Evolutionary conservation across 2,113 vertebrate genomes (phyloP).

Genomic region (Eidolon helvum): DNA sequence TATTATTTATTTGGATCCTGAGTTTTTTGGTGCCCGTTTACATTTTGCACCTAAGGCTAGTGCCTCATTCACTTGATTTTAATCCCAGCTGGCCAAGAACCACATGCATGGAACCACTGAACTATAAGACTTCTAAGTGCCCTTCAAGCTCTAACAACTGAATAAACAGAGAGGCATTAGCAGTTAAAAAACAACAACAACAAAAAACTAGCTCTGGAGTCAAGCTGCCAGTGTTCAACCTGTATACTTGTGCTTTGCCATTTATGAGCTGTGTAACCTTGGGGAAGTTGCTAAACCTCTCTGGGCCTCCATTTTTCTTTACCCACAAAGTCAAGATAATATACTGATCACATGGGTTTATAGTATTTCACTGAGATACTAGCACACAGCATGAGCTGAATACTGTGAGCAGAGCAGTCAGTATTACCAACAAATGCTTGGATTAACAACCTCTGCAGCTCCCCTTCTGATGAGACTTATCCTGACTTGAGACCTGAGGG

Average conservation of each 20-base stretch:
- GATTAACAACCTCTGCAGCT: neutral
- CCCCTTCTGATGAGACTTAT: neutral
- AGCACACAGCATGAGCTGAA: neutral
- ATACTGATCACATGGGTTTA: neutral
- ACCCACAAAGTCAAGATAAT: neutral
- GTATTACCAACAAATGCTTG: neutral
- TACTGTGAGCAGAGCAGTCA: accelerated
- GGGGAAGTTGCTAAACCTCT: neutral
- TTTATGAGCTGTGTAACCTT: neutral
- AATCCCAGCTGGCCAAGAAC: neutral
- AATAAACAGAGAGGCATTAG: neutral
- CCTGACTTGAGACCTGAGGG: neutral
- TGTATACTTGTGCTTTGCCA: neutral
- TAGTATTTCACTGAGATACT: neutral
- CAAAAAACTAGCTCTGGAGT: neutral
- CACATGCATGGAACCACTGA: neutral
- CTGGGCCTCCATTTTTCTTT: neutral
- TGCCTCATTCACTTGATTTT: neutral
- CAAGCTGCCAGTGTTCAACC: neutral
- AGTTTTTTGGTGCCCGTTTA: neutral
- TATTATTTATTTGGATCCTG: neutral
- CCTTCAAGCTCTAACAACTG: neutral
- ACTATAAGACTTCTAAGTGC: neutral
- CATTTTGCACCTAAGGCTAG: neutral
- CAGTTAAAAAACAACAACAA: too few species aligned